Evolutionary conservation across 2,797 vertebrate genomes (phyloP).

Genomic region (Tiaroga cobitis): DNA sequence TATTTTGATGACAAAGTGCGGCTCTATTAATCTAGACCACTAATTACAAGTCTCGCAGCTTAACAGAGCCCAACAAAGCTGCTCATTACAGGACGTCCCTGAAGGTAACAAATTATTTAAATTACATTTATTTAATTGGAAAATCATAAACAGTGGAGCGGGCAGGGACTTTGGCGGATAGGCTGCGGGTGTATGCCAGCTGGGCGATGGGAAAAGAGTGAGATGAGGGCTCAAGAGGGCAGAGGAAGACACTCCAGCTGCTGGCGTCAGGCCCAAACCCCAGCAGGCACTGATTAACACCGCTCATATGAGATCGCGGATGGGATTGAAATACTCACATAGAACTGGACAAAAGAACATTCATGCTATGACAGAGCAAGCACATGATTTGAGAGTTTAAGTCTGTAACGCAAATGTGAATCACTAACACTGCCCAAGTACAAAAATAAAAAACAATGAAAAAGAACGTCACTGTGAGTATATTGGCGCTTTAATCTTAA

Average conservation of each 20-base stretch:
- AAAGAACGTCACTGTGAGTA: no score
- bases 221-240: constrained; percentile 42
- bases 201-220: constrained; percentile 30
- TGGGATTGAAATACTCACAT: constrained; percentile 2
- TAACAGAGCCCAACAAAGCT: constrained; percentile 66
- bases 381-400: not conserved
- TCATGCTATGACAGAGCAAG: not conserved
- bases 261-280: constrained; percentile 27
- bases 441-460: no score
- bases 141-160: constrained; percentile 63
- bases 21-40: constrained; percentile 64
- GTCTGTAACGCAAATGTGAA: not conserved
- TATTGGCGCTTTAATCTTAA: not conserved
- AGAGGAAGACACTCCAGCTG: constrained; percentile 28
- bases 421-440: no score
- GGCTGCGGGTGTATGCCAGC: constrained; percentile 20
- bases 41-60: constrained; percentile 71
- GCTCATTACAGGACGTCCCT: constrained; percentile 66
- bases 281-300: constrained; percentile 47
- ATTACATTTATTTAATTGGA: constrained; percentile 73
- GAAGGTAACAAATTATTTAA: constrained; percentile 71
- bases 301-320: not conserved
- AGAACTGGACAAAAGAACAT: constrained; percentile 16
- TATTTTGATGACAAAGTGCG: constrained; percentile 57
- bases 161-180: constrained; percentile 38